phyloP scores from a whole-genome alignment of 2,888 invertebrate species.

The Synanthedon andrenaeformis region DNA sequence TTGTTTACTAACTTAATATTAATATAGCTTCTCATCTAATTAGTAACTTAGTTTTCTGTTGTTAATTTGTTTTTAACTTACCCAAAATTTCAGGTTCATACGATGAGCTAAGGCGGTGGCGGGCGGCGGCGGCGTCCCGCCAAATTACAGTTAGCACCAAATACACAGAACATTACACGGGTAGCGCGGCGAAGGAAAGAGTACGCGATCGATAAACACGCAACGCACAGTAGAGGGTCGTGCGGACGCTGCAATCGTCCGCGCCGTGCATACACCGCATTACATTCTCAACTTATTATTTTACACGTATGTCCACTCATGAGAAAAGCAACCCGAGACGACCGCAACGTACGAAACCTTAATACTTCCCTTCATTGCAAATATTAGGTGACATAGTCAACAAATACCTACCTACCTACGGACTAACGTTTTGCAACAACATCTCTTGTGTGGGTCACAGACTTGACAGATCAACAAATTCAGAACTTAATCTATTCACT shows the following conservation, averaged over 20 bases:
- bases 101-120: conserved; percentile 13
- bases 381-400: conserved; percentile 65
- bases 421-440: conserved; percentile 42
- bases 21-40: no score
- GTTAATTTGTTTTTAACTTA: conserved; percentile 19
- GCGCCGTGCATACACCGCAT: conserved; percentile 46
- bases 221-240: conserved; percentile 31
- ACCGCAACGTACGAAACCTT: conserved; percentile 69
- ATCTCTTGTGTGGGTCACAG: background rate
- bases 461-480: no score
- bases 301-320: conserved; percentile 69
- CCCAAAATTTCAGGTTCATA: conserved; percentile 27
- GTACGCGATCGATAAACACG: conserved; percentile 58
- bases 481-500: no score
- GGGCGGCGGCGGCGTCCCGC: conserved; percentile 33
- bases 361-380: conserved; percentile 69
- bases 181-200: conserved; percentile 26
- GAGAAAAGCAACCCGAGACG: conserved; percentile 70
- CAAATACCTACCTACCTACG: conserved; percentile 38
- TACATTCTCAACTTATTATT: conserved; percentile 66
- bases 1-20: no score
- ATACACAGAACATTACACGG: conserved; percentile 48
- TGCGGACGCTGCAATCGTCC: conserved; percentile 40
- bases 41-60: no score
- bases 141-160: conserved; percentile 52